Percentiles rank a stretch among this genome's conserved stretches.
Conservation (phyloP, 2,113 vertebrate genomes). For the Martes martes region DNA sequence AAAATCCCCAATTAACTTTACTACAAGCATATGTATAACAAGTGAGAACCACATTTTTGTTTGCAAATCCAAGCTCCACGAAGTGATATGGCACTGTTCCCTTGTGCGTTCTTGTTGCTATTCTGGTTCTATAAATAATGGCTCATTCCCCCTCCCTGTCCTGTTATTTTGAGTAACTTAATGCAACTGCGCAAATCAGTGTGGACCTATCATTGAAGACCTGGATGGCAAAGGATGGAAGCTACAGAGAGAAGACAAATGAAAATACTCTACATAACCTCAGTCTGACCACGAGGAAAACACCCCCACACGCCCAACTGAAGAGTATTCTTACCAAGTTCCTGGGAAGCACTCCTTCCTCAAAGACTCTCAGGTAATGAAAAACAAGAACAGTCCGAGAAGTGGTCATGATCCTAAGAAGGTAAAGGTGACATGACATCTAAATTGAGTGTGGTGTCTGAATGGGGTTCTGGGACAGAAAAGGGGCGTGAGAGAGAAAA, state of each 20-base stretch:
- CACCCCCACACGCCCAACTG: neutral
- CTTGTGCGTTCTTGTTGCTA: neutral
- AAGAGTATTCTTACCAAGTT: neutral
- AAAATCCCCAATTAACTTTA: constrained; percentile 27
- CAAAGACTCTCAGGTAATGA: neutral
- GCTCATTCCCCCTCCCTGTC: neutral
- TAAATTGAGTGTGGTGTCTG: neutral
- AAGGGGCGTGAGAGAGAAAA: neutral
- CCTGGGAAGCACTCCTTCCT: neutral
- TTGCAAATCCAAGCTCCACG: neutral
- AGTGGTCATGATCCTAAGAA: neutral
- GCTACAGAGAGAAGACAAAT: neutral
- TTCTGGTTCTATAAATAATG: neutral
- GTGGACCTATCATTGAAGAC: neutral
- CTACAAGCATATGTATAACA: neutral
- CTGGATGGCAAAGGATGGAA: neutral
- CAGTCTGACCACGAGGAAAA: neutral
- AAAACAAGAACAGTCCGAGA: neutral
- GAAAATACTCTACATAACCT: neutral
- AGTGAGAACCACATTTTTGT: neutral
- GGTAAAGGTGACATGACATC: neutral
- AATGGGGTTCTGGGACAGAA: neutral
- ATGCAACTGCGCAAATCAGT: neutral
- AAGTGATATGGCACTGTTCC: neutral
- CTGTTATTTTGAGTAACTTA: neutral